These are phyloP conservation scores for Galeopterus variegatus DNA, from an alignment of 2,113 vertebrate genomes.

Conservation along the genomic window DNA sequence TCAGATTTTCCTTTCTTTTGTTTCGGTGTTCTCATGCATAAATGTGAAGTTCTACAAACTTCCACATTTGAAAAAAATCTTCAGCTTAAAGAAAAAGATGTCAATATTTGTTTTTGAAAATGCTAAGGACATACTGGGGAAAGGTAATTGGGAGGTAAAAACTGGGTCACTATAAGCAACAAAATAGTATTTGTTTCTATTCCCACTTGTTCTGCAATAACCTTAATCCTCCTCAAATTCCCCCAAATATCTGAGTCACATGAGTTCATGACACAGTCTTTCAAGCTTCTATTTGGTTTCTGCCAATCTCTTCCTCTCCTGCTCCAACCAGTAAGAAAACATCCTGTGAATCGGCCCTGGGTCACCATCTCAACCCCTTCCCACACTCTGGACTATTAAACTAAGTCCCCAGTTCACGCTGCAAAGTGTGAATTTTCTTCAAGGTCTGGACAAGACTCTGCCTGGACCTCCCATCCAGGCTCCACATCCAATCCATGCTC, in stretches of 20 bases:
- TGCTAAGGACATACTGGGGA: not conserved
- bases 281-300: not conserved
- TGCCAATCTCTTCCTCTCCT: too few relatives aligned
- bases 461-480: too few relatives aligned
- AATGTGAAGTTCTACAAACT: conserved; percentile 15
- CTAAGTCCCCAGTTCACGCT: fast-evolving
- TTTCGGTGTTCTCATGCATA: conserved; percentile 23
- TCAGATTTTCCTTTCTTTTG: not conserved
- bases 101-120: not conserved
- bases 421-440: not conserved
- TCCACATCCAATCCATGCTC: not conserved
- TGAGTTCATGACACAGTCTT: not conserved
- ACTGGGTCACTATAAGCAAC: not conserved
- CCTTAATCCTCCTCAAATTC: not conserved
- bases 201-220: not conserved
- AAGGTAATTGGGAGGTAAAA: not conserved
- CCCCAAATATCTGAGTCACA: not conserved
- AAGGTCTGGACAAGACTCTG: not conserved
- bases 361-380: not conserved
- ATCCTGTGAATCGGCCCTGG: not conserved
- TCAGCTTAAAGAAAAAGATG: not conserved
- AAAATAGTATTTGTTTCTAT: not conserved
- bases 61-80: not conserved
- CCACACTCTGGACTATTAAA: not conserved
- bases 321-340: not conserved